A percentile compares a stretch with the other conserved stretches of the same genome.
Evolutionary conservation across 2,113 vertebrate genomes (phyloP).

Genomic region (Ancistrus triradiatus): DNA sequence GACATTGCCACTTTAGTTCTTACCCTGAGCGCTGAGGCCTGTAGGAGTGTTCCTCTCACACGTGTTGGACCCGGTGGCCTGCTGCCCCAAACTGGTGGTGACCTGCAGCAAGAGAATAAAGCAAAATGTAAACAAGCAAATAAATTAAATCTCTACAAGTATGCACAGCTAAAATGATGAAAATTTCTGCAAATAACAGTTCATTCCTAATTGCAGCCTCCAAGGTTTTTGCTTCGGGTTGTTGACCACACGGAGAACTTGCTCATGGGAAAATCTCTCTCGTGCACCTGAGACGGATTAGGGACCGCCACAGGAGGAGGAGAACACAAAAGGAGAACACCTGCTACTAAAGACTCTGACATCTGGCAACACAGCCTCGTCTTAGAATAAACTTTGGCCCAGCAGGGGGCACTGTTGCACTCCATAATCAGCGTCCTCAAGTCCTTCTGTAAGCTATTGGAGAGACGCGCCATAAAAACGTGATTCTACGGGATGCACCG

Average conservation of each 20-base stretch:
- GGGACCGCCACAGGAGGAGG: slow-evolving; percentile 21
- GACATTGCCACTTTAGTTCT: too few relatives aligned
- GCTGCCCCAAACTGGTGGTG: slow-evolving; percentile 68
- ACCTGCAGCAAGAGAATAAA: slow-evolving; percentile 60
- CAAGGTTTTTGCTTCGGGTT: too few relatives aligned
- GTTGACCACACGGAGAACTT: slow-evolving; percentile 14
- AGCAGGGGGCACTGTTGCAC: slow-evolving; percentile 37
- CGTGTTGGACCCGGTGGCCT: slow-evolving; percentile 70
- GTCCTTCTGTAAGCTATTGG: background rate
- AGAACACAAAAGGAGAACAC: slow-evolving; percentile 10
- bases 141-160: too few relatives aligned
- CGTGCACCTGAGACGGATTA: slow-evolving; percentile 8
- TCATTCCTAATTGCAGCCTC: too few relatives aligned
- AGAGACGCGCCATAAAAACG: background rate
- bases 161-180: too few relatives aligned
- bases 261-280: slow-evolving; percentile 13
- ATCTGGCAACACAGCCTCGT: slow-evolving; percentile 30
- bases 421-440: background rate
- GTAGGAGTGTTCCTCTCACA: slow-evolving; percentile 71
- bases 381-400: background rate
- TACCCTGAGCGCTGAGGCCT: slow-evolving; percentile 84
- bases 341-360: slow-evolving; percentile 10
- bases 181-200: too few relatives aligned
- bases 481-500: too few relatives aligned
- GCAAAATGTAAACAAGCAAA: too few relatives aligned